Percentiles rank a stretch among this genome's conserved stretches.
These are phyloP conservation scores for Aleiodes leptofemur DNA, from an alignment of 2,888 invertebrate species.

Conservation along the genomic window DNA sequence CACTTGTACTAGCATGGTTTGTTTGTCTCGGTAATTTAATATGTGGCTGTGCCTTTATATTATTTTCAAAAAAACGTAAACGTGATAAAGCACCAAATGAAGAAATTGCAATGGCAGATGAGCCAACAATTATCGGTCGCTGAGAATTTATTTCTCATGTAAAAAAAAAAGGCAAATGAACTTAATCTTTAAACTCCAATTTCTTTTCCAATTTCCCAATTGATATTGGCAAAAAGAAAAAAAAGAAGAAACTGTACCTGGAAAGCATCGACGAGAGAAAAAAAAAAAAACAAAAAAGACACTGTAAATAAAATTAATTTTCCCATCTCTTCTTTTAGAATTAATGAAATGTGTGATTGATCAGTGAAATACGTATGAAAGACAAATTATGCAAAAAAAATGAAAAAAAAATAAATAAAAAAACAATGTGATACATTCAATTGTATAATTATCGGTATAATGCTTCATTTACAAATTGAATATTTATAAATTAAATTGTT, in stretches of 20 bases:
- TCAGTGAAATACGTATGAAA: slow-evolving; percentile 16
- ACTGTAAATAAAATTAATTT: slow-evolving; percentile 47
- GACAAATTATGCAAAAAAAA: slow-evolving; percentile 10
- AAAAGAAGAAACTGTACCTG: slow-evolving; percentile 38
- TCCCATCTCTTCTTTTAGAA: slow-evolving; percentile 21
- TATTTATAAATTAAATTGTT: slow-evolving; percentile 14
- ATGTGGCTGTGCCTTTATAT: slow-evolving; percentile 84
- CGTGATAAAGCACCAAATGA: slow-evolving; percentile 89
- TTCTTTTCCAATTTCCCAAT: slow-evolving; percentile 31
- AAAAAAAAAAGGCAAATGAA: not conserved
- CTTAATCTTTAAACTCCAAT: slow-evolving; percentile 3
- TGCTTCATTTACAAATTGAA: slow-evolving; percentile 24
- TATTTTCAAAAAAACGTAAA: slow-evolving; percentile 90
- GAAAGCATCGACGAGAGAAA: slow-evolving; percentile 15
- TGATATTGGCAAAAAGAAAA: slow-evolving; percentile 15
- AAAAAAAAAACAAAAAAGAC: slow-evolving; percentile 49
- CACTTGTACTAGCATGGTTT: slow-evolving; percentile 86
- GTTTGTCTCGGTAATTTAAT: slow-evolving; percentile 83
- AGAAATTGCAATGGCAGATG: slow-evolving; percentile 89
- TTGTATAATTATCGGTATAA: slow-evolving; percentile 48
- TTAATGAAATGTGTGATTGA: slow-evolving; percentile 37
- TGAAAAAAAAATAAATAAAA: too few species aligned
- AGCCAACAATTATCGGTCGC: slow-evolving; percentile 84
- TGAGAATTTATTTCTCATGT: slow-evolving; percentile 51
- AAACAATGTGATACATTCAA: slow-evolving; percentile 54